Evolutionary conservation across 1,140 invertebrate species (phyloP).

Genomic region (Pemphigus obesinymphae): DNA sequence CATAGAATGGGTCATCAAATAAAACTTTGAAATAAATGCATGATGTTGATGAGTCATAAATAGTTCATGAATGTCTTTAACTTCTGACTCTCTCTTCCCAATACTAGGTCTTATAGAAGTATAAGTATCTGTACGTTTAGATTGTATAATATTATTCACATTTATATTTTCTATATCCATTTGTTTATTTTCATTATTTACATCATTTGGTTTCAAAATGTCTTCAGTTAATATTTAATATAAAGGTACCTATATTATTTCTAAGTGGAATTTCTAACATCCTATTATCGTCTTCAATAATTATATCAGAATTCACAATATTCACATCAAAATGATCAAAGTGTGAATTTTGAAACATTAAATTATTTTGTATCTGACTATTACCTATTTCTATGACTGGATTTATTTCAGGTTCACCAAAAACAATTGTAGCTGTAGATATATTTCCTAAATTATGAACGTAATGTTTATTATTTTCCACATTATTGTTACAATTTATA

Average conservation of each 20-base stretch:
- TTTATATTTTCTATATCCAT: neutral
- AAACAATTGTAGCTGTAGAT: neutral
- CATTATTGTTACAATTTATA: neutral
- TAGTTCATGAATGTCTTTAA: too few relatives aligned
- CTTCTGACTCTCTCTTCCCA: too few relatives aligned
- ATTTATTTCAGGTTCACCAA: neutral
- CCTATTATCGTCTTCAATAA: neutral
- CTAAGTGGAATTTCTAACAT: neutral
- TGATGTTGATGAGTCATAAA: too few relatives aligned
- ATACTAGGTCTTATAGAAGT: too few relatives aligned
- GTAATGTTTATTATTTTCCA: neutral
- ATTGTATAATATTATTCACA: neutral
- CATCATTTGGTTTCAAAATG: neutral
- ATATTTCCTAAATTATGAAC: neutral
- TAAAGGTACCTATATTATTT: neutral
- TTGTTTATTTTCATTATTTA: neutral
- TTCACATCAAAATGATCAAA: neutral
- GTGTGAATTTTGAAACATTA: too few relatives aligned
- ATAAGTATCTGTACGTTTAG: neutral
- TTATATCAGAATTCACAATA: neutral
- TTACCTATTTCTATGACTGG: neutral
- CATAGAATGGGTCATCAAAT: too few relatives aligned
- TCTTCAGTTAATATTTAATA: neutral
- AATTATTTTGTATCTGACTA: neutral
- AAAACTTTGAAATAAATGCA: too few relatives aligned